Conservation (phyloP, 1,140 invertebrate genomes). For the Ceratosolen solmsi region DNA sequence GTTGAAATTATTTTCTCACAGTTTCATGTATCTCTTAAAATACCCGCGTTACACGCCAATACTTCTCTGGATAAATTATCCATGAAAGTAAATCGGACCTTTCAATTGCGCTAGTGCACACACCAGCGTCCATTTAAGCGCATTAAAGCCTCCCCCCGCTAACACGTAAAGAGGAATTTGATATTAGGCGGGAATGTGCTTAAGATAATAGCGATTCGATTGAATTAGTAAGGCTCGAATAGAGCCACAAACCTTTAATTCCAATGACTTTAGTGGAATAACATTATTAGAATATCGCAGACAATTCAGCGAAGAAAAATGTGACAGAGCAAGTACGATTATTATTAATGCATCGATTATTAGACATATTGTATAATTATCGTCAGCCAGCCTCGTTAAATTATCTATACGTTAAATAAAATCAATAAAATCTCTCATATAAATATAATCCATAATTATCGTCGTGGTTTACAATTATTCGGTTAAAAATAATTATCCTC, state of each 20-base stretch:
- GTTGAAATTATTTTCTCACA: neutral
- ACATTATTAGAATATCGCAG: too few species aligned
- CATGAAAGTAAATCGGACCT: neutral
- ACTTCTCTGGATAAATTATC: too few species aligned
- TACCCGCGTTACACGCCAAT: too few species aligned
- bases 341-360: too few species aligned
- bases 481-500: neutral
- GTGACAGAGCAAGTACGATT: too few species aligned
- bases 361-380: too few species aligned
- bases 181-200: neutral
- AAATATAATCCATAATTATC: neutral
- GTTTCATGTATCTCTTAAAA: neutral
- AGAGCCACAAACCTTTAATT: neutral
- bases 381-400: too few species aligned
- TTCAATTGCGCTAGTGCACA: neutral
- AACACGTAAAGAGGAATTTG: neutral
- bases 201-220: neutral
- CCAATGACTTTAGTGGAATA: neutral
- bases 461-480: neutral
- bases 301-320: too few species aligned
- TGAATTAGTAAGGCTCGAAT: neutral
- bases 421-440: neutral
- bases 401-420: too few species aligned
- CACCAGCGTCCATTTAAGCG: neutral
- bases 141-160: neutral